Evolutionary conservation across 1,140 invertebrate genomes (phyloP).

Genomic region (Ooceraea biroi): DNA sequence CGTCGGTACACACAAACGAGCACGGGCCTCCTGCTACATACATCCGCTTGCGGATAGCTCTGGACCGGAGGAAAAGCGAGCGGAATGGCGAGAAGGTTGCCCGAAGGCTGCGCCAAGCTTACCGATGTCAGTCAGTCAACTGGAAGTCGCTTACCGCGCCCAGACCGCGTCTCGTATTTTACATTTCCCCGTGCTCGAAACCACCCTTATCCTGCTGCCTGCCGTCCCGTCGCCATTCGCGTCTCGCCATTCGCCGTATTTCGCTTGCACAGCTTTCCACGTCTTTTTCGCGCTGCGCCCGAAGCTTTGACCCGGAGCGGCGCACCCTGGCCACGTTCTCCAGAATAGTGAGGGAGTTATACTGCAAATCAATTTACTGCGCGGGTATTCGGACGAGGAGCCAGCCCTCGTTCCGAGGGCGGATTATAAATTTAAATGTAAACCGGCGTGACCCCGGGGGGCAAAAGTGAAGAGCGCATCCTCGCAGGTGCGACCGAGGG

Average conservation of each 20-base stretch:
- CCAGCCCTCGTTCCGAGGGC: slow-evolving; percentile 30
- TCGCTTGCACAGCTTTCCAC: slow-evolving; percentile 30
- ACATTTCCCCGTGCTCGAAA: slow-evolving; percentile 65
- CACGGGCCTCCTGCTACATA: neutral
- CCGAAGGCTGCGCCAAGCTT: slow-evolving; percentile 67
- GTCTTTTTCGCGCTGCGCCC: slow-evolving; percentile 26
- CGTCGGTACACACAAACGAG: neutral
- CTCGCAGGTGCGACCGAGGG: slow-evolving; percentile 24
- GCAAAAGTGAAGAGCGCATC: slow-evolving; percentile 20
- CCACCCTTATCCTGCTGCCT: slow-evolving; percentile 36
- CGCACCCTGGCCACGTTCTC: slow-evolving; percentile 35
- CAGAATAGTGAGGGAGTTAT: slow-evolving; percentile 53
- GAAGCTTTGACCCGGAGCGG: neutral
- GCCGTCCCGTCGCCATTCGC: neutral
- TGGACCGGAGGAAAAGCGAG: slow-evolving; percentile 45
- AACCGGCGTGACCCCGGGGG: slow-evolving; percentile 60
- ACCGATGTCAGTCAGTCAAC: slow-evolving; percentile 81
- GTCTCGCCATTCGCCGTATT: slow-evolving; percentile 58
- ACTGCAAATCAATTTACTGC: slow-evolving; percentile 80
- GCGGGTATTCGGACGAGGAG: slow-evolving; percentile 67
- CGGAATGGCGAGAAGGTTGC: slow-evolving; percentile 64
- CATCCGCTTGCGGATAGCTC: slow-evolving; percentile 27
- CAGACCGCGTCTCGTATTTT: slow-evolving; percentile 76
- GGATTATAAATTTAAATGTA: slow-evolving; percentile 83
- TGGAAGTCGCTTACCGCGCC: slow-evolving; percentile 81